phyloP scores from a whole-genome alignment of 2,113 vertebrate species.

The Cyphomyrus plagiostoma region DNA sequence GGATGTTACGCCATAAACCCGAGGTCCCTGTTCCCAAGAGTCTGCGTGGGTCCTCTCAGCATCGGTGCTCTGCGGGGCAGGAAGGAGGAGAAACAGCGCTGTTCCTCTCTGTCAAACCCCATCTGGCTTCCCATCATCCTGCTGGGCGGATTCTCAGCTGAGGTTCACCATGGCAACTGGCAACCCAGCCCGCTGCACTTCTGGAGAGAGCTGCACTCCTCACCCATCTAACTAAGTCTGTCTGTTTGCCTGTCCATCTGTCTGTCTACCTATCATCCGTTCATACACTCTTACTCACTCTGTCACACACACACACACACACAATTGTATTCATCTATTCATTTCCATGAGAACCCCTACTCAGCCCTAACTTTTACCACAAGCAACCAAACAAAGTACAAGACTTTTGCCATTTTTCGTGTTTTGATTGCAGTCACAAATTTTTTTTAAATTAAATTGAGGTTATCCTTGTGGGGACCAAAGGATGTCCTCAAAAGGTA shows the following conservation, averaged over 20 bases:
- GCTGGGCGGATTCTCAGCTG: constrained; percentile 21
- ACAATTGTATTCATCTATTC: neutral
- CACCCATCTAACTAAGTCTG: neutral
- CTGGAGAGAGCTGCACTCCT: neutral
- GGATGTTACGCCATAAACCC: neutral
- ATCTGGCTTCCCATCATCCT: neutral
- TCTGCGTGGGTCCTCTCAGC: neutral
- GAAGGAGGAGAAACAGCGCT: neutral
- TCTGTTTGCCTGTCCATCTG: neutral
- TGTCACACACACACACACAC: neutral
- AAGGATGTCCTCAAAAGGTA: neutral
- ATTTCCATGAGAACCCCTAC: neutral
- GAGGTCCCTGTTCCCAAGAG: neutral
- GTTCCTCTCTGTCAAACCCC: constrained; percentile 5
- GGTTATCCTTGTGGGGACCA: neutral
- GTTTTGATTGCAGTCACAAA: neutral
- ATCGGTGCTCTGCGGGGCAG: neutral
- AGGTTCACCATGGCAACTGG: constrained; percentile 30
- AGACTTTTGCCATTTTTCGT: neutral
- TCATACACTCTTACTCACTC: neutral
- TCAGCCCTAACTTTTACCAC: neutral
- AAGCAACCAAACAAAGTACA: neutral
- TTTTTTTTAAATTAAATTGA: neutral
- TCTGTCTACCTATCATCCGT: neutral
- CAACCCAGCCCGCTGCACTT: neutral